A percentile compares a stretch with the other conserved stretches of the same genome.
Conservation (phyloP, 2,888 invertebrate genomes). For the Ferdinandea cuprea region DNA sequence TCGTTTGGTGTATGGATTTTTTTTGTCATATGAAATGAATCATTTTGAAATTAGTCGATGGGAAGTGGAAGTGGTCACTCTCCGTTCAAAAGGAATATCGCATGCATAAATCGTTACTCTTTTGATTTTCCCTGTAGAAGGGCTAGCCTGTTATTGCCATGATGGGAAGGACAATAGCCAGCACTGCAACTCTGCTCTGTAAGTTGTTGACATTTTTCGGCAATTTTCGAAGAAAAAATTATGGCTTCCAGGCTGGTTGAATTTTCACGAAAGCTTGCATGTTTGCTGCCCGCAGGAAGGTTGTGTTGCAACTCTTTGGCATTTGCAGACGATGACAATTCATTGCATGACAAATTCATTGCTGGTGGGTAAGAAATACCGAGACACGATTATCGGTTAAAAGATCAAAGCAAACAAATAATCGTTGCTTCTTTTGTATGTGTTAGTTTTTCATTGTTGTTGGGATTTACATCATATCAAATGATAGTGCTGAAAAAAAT, state of each 20-base stretch:
- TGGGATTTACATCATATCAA: too few relatives aligned
- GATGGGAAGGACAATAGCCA: slow-evolving; percentile 47
- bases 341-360: slow-evolving; percentile 50
- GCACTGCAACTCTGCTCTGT: slow-evolving; percentile 34
- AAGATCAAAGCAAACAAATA: slow-evolving; percentile 50
- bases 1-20: slow-evolving; percentile 22
- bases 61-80: slow-evolving; percentile 68
- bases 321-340: slow-evolving; percentile 35
- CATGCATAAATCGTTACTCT: slow-evolving; percentile 67
- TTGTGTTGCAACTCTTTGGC: slow-evolving; percentile 62
- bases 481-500: too few relatives aligned
- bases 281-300: slow-evolving; percentile 57
- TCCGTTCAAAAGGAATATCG: slow-evolving; percentile 62
- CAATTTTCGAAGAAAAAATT: slow-evolving; percentile 70
- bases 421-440: too few relatives aligned
- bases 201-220: slow-evolving; percentile 74
- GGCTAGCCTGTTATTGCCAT: slow-evolving; percentile 7
- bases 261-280: slow-evolving; percentile 64
- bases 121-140: slow-evolving; percentile 35
- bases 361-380: slow-evolving; percentile 37
- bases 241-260: slow-evolving; percentile 50
- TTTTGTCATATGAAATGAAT: slow-evolving; percentile 72
- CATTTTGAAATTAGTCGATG: slow-evolving; percentile 74
- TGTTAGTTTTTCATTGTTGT: too few relatives aligned
- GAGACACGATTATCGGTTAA: slow-evolving; percentile 40